Evolutionary conservation across 2,888 invertebrate species (phyloP).

Genomic region (Pedicia rivosa): DNA sequence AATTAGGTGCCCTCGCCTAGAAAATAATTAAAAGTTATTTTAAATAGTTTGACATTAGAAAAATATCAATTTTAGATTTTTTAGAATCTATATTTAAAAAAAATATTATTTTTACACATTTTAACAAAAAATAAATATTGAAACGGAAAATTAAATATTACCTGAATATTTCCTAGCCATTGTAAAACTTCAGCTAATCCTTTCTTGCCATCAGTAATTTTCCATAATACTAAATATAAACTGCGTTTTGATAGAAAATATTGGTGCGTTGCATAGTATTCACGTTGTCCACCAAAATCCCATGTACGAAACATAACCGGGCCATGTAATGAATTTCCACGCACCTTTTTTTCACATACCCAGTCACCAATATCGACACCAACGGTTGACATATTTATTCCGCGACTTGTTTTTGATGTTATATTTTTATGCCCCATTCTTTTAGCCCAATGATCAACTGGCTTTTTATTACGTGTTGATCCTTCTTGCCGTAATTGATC

Average conservation of each 20-base stretch:
- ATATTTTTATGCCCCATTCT: constrained; percentile 85
- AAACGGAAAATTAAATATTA: constrained; percentile 7
- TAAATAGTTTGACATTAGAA: constrained; percentile 37
- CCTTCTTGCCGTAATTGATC: constrained; percentile 82
- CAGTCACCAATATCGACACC: constrained; percentile 96
- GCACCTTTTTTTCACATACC: constrained; percentile 72
- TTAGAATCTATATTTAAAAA: too few species aligned
- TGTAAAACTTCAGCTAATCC: constrained; percentile 83
- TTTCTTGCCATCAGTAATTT: constrained; percentile 76
- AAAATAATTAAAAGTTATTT: constrained; percentile 1
- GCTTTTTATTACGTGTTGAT: constrained; percentile 39
- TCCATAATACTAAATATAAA: constrained; percentile 90
- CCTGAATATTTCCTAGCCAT: constrained; percentile 89
- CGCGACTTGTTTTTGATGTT: constrained; percentile 55
- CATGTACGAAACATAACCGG: constrained; percentile 89
- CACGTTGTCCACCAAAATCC: constrained; percentile 98
- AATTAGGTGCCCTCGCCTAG: constrained; percentile 79
- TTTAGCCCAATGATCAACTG: constrained; percentile 77
- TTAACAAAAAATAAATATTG: too few species aligned
- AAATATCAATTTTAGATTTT: too few species aligned
- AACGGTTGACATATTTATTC: constrained; percentile 82
- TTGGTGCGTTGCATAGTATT: constrained; percentile 97
- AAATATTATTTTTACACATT: too few species aligned
- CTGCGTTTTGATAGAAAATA: constrained; percentile 94
- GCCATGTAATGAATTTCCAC: constrained; percentile 56